Evolutionary conservation across 2,888 invertebrate species (phyloP).

Genomic region (Lycocerus yunnanus): DNA sequence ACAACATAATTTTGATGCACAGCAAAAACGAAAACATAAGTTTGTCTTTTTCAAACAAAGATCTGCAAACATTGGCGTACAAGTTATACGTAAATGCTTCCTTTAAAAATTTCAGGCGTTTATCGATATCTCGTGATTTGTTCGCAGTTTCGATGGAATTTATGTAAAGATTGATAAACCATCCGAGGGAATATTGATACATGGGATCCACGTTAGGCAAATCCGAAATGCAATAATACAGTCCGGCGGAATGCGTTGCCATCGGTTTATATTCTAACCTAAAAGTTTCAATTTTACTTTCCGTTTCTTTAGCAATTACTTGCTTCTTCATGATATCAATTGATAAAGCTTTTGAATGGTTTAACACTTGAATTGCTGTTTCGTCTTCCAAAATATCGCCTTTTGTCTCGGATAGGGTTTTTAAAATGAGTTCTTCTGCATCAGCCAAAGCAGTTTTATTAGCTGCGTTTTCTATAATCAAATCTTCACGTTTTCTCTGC

Average conservation of each 20-base stretch:
- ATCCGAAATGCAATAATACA: constrained; percentile 84
- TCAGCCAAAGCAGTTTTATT: constrained; percentile 81
- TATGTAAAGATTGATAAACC: constrained; percentile 84
- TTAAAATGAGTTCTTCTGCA: constrained; percentile 86
- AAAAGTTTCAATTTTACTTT: constrained; percentile 77
- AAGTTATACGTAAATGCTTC: constrained; percentile 80
- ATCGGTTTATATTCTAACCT: constrained; percentile 76
- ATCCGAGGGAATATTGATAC: constrained; percentile 86
- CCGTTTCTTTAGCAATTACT: constrained; percentile 75
- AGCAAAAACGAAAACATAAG: constrained; percentile 80
- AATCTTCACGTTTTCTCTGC: constrained; percentile 77
- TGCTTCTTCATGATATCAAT: constrained; percentile 83
- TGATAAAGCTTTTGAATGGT: constrained; percentile 81
- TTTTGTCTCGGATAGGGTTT: constrained; percentile 79
- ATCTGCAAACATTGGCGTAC: constrained; percentile 79
- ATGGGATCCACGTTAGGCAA: constrained; percentile 84
- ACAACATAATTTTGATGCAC: constrained; percentile 71
- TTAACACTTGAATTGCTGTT: constrained; percentile 83
- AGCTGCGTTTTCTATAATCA: constrained; percentile 78
- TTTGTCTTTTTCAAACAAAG: constrained; percentile 86
- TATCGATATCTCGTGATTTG: constrained; percentile 72
- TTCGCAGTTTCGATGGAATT: constrained; percentile 76
- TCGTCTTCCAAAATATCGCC: constrained; percentile 93
- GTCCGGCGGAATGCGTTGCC: constrained; percentile 76
- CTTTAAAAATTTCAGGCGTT: constrained; percentile 70